Percentiles rank a stretch among this genome's conserved stretches.
phyloP scores from a whole-genome alignment of 2,797 vertebrate genomes.

The Periparus ater region DNA sequence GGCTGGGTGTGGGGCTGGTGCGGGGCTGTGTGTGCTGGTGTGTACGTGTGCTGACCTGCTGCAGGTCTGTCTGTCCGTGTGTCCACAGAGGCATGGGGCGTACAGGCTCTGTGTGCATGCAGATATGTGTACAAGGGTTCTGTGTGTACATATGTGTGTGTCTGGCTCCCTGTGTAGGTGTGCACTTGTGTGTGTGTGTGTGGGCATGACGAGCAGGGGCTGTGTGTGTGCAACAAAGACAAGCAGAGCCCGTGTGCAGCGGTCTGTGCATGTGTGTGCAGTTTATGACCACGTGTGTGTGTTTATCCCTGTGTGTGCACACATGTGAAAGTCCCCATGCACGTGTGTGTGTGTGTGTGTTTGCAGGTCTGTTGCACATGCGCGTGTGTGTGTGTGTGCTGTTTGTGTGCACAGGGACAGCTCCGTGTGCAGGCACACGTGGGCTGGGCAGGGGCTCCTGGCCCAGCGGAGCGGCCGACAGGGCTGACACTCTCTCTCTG shows the following conservation, averaged over 20 bases:
- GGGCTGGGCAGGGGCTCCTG: neutral
- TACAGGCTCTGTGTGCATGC: neutral
- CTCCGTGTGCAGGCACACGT: neutral
- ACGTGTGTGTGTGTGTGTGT: neutral
- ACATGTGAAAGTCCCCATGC: neutral
- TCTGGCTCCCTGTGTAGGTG: neutral
- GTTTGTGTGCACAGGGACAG: neutral
- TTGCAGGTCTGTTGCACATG: neutral
- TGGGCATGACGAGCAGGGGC: neutral
- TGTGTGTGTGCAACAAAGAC: neutral
- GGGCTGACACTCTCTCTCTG: constrained; percentile 11
- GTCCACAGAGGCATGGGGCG: rapidly evolving
- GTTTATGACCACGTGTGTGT: rapidly evolving
- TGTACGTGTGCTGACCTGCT: neutral
- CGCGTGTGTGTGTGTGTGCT: neutral
- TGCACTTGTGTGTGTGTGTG: neutral
- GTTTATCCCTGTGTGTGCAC: neutral
- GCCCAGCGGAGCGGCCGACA: rapidly evolving
- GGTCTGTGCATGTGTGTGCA: neutral
- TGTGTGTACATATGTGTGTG: neutral
- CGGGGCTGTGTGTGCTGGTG: rapidly evolving
- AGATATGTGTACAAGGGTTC: neutral
- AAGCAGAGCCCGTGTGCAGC: neutral
- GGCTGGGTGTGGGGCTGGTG: neutral
- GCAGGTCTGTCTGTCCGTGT: rapidly evolving